Base-by-base conservation (phyloP, 2,113 vertebrate species). In the Columba livia region DNA sequence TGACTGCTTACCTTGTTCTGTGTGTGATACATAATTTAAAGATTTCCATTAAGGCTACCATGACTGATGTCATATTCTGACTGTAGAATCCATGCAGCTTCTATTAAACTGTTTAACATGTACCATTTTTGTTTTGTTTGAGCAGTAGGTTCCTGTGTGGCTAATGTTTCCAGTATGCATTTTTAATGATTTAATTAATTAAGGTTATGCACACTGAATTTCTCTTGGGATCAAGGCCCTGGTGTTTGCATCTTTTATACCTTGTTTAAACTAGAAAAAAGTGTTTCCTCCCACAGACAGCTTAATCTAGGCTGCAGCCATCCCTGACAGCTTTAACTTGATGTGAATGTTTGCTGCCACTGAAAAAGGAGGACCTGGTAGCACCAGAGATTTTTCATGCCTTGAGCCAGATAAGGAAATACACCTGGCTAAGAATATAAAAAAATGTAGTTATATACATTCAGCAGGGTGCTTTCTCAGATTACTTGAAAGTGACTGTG, bases 21-120 rank as follows among this genome's bases (percentile, higher is more conserved):
- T 79, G 50, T 86, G 29, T 64, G 28, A 91, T 90, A 67, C 51
- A 80, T 94, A 88, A 91, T 88, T 95, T 94, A 90, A 77, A 95
- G 71, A 70, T 95, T 95, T 93, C 67, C 71, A 56, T 94, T 95
- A 78, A 83, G 69, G 19, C 47, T 79, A 2, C 81, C 83, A 7
- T 62, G 72, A 74, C 64, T 96, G 57, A 72, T 88, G 80, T 72
- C 64, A 67, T 73, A 62, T 48, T 93, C 78, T 90, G 71, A 70
- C 25, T 88, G 82, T 51, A 81, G 78, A 70, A 78, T 90, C 90
- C 21, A 15, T 81, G 77, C 61, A 56, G 51, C n/a, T 86, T 60
- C 70, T 95, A 10, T 84, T 91, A 31, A 90, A 56, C 83, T 79
- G 56, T 47, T 90, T n/a, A 60, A 79, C 57, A 71, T 79, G 78